A percentile compares a stretch with the other conserved stretches of the same genome.
Conservation (phyloP, 2,113 vertebrate genomes). For the Psephotus haematonotus region DNA sequence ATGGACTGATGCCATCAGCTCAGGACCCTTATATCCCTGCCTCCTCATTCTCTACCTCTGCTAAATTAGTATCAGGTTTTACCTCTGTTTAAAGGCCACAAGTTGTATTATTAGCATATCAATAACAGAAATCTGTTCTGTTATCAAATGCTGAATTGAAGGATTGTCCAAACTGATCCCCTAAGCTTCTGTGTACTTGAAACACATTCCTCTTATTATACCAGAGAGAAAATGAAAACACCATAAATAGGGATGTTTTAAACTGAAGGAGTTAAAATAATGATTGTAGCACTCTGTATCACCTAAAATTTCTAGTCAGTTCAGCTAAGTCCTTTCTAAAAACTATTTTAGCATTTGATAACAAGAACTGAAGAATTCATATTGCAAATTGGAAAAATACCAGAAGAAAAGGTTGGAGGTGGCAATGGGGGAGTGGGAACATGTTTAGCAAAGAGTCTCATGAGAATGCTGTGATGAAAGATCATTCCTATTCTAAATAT, state of each 20-base stretch:
- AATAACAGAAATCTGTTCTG: background rate
- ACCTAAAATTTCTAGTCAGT: background rate
- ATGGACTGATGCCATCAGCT: background rate
- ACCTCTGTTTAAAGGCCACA: background rate
- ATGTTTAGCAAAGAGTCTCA: conserved; percentile 36
- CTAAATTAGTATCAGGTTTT: background rate
- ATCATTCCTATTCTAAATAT: conserved; percentile 46
- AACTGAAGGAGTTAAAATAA: background rate
- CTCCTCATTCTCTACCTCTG: background rate
- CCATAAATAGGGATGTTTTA: background rate
- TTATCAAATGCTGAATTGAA: conserved; percentile 1
- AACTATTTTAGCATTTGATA: conserved; percentile 23
- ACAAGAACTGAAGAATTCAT: conserved; percentile 26
- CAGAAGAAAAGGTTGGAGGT: conserved; percentile 62
- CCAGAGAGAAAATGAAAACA: background rate
- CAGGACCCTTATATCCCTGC: background rate
- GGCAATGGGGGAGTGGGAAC: conserved; percentile 44
- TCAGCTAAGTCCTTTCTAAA: background rate
- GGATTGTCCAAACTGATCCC: background rate
- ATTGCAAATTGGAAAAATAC: conserved; percentile 40
- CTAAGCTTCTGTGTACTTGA: conserved; percentile 6
- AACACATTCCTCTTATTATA: conserved; percentile 1
- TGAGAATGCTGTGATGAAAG: conserved; percentile 23
- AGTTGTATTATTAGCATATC: background rate
- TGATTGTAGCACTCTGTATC: background rate